These are phyloP conservation scores for Strigamia transsilvanica DNA, from an alignment of 2,888 invertebrate genomes.

Conservation along the genomic window DNA sequence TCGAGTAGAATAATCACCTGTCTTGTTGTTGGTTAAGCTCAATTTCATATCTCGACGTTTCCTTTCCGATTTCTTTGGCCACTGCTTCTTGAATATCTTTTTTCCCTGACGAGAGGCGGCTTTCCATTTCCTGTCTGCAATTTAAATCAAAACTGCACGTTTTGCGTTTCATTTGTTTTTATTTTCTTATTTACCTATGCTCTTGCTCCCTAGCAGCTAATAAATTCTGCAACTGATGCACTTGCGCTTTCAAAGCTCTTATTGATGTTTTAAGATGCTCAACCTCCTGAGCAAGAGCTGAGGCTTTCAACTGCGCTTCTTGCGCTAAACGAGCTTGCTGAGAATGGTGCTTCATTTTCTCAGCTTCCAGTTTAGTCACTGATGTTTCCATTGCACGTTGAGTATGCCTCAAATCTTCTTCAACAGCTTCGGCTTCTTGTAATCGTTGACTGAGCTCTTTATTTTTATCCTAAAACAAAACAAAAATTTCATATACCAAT, in stretches of 20 bases:
- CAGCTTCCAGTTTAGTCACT: constrained; percentile 52
- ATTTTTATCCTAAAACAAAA: constrained; percentile 51
- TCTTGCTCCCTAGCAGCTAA: constrained; percentile 52
- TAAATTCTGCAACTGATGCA: constrained; percentile 52
- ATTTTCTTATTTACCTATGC: constrained; percentile 32
- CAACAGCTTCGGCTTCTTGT: constrained; percentile 54
- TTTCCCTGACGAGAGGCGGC: constrained; percentile 32
- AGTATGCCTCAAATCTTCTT: constrained; percentile 53
- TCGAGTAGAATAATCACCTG: background rate
- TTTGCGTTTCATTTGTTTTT: background rate
- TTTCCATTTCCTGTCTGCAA: constrained; percentile 52
- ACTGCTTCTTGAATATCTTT: constrained; percentile 52
- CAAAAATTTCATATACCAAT: background rate
- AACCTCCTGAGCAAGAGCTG: constrained; percentile 52
- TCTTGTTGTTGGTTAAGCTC: constrained; percentile 51
- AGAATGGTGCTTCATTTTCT: constrained; percentile 52
- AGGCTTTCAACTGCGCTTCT: constrained; percentile 53
- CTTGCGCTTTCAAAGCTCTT: constrained; percentile 51
- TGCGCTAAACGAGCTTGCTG: constrained; percentile 53
- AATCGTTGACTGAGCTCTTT: constrained; percentile 52
- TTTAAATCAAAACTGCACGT: constrained; percentile 1
- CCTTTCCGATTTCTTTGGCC: constrained; percentile 53
- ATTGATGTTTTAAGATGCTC: constrained; percentile 53
- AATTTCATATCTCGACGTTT: constrained; percentile 51
- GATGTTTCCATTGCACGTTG: constrained; percentile 53